Percentiles rank a stretch among this genome's conserved stretches.
These are phyloP conservation scores for Vidua macroura DNA, from an alignment of 2,113 vertebrate species.

Conservation along the genomic window DNA sequence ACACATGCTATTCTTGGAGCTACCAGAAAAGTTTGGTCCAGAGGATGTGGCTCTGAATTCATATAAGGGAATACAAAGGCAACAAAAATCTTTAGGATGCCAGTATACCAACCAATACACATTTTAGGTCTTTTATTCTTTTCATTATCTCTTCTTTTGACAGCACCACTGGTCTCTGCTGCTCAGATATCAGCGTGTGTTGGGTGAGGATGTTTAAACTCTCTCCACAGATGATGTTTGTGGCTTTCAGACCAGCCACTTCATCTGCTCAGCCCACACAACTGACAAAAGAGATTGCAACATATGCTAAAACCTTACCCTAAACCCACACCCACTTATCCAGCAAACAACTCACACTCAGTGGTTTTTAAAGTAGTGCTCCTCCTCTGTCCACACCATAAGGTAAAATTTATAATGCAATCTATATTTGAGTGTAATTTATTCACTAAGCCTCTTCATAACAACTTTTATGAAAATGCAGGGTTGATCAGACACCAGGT, in stretches of 20 bases:
- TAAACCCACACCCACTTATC: background rate
- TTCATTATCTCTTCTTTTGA: background rate
- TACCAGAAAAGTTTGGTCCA: background rate
- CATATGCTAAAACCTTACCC: background rate
- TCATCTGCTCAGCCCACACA: background rate
- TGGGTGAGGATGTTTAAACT: background rate
- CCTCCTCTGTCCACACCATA: background rate
- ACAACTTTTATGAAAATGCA: background rate
- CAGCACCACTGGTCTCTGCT: background rate
- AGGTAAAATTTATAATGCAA: background rate
- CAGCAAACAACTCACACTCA: background rate
- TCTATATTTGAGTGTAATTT: background rate
- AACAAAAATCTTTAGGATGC: background rate
- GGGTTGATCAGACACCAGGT: background rate
- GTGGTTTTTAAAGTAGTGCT: background rate
- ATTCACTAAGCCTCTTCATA: background rate
- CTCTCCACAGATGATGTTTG: background rate
- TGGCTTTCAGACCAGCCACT: background rate
- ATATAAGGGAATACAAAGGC: background rate
- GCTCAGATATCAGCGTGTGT: background rate
- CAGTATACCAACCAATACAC: background rate
- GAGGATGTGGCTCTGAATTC: background rate
- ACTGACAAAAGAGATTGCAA: background rate
- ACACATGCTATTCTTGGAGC: background rate
- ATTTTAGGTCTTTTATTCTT: background rate